Base-by-base conservation (phyloP, 2,113 vertebrate species). In the Cyanocitta stelleri region DNA sequence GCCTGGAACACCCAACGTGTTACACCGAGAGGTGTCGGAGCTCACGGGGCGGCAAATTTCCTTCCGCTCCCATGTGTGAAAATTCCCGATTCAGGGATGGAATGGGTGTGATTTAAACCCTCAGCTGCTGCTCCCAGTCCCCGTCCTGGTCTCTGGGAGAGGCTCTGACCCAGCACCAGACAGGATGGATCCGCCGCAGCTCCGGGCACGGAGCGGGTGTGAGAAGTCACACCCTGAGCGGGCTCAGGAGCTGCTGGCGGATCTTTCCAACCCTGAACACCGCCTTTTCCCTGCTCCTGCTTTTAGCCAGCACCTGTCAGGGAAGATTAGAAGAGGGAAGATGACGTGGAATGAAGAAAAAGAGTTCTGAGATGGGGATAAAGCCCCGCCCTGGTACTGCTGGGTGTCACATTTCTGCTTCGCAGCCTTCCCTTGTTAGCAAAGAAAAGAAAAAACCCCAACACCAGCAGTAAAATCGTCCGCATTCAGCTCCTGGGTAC, bases 1-100 rank as follows among this genome's bases (percentile, higher is more conserved):
- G 48, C 17, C 81, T 29, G 35, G 72, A 33, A 3, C 20, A 0
- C 12, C 5, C 24, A 1, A 0, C 0, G 24, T 0, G 66, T 24
- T 6, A 4, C 39, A 2, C 49, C 1, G 7, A 7, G 22, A 46
- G 33, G 61, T 10, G 68, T 7, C 7, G 17, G 27, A 46, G 72
- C 58, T 48, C 32, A 1, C 49, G 1, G 3, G 33, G 52, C 16
- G 15, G 59, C 35, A 1, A 5, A 44, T 48, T 10, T 7, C 6
- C 32, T 23, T 4, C 3, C 3, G 9, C 56, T 83, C 46, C 49
- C 15, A 5, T 0, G 61, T 33, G n/a, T 39, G 66, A 68, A 46
- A 85, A 27, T 3, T 44, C 13, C 64, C 51, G 2, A 33, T 16
- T 0, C 2, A 10, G 86, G 81, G 46, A 16, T 7, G 35, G 3